These are phyloP conservation scores for Hydrocynus forskahlii DNA, from an alignment of 2,797 vertebrate species.

Conservation along the genomic window DNA sequence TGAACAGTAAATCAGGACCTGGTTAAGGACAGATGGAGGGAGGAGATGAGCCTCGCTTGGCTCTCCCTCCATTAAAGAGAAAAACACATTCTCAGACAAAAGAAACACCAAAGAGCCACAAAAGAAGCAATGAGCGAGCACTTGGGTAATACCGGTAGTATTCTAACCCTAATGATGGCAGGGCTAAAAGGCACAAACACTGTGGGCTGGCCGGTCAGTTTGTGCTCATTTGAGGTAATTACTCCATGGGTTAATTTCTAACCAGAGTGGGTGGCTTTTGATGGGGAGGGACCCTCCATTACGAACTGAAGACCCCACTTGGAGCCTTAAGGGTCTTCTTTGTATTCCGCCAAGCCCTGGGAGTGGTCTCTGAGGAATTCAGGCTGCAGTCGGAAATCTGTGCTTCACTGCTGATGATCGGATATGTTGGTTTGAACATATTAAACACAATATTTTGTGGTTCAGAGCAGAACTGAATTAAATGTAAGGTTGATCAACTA, in stretches of 20 bases:
- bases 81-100: constrained; percentile 23
- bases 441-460: constrained; percentile 62
- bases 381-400: constrained; percentile 61
- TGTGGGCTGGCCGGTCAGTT: constrained; percentile 50
- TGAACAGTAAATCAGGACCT: constrained; percentile 53
- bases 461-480: constrained; percentile 51
- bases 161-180: neutral
- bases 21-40: constrained; percentile 30
- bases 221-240: constrained; percentile 72
- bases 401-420: constrained; percentile 55
- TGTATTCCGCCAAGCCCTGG: constrained; percentile 69
- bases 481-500: constrained; percentile 6
- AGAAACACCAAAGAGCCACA: neutral
- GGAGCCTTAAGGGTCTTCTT: constrained; percentile 71
- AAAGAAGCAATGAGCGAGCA: constrained; percentile 26
- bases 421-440: constrained; percentile 59
- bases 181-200: constrained; percentile 22
- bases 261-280: constrained; percentile 59
- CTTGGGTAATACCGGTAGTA: neutral
- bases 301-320: constrained; percentile 67
- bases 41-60: neutral
- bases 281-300: constrained; percentile 53
- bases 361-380: constrained; percentile 72
- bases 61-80: neutral
- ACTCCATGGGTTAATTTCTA: constrained; percentile 72